Evolutionary conservation across 2,113 vertebrate species (phyloP).

Genomic region (Cygnus atratus): DNA sequence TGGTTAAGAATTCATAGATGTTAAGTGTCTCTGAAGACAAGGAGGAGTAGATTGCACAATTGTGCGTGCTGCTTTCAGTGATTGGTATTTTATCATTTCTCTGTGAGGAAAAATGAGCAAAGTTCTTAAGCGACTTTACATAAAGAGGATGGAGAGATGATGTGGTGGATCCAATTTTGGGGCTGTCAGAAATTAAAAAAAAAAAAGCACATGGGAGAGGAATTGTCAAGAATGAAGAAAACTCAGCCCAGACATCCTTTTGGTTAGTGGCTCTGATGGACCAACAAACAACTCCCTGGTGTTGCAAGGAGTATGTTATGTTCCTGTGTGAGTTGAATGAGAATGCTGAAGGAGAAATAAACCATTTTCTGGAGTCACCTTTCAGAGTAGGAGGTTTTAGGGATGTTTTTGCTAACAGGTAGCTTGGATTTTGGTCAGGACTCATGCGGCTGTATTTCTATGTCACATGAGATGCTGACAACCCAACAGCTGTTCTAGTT

Average conservation of each 20-base stretch:
- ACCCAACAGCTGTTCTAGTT: too few relatives aligned
- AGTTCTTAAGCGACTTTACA: neutral
- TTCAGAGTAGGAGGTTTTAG: neutral
- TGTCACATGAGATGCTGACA: neutral
- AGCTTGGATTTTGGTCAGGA: neutral
- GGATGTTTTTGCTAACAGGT: neutral
- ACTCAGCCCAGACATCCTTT: neutral
- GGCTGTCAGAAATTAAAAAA: neutral
- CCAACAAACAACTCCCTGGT: neutral
- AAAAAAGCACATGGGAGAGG: accelerated
- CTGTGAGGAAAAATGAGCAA: neutral
- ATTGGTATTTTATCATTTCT: neutral
- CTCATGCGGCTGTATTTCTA: too few relatives aligned
- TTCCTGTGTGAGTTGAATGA: neutral
- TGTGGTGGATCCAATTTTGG: neutral
- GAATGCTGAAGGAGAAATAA: neutral
- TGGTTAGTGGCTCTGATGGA: neutral
- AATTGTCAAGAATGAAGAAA: neutral
- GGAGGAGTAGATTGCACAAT: neutral
- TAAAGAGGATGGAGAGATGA: neutral
- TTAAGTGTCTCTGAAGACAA: neutral
- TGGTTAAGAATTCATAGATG: neutral
- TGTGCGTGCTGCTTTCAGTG: neutral
- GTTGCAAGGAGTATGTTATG: too few relatives aligned
- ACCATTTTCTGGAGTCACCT: too few relatives aligned